These are phyloP conservation scores for Aurelia sp. DNA, from an alignment of 30 jellyfish, hydroid and myxozoan species.

Conservation along the genomic window DNA sequence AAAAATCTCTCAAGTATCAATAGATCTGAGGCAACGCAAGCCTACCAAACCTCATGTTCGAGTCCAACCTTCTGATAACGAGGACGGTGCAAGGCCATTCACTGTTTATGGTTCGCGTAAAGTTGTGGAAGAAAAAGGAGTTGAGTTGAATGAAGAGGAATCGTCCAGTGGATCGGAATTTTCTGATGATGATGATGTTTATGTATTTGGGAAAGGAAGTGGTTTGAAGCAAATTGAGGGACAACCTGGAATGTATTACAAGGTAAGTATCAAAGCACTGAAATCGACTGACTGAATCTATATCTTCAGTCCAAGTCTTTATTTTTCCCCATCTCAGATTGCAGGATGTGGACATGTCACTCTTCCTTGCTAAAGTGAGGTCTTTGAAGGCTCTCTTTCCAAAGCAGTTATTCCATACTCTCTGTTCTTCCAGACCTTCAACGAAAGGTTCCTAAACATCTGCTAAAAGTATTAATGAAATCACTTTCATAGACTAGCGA, in stretches of 20 bases:
- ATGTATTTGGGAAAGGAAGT: conserved; percentile 63
- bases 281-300: no score
- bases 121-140: conserved; percentile 85
- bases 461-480: no score
- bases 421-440: no score
- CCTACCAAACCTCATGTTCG: conserved; percentile 30
- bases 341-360: no score
- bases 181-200: conserved; percentile 75
- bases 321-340: no score
- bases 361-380: no score
- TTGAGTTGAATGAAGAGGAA: conserved; percentile 57
- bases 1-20: conserved; percentile 66
- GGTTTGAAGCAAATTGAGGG: conserved; percentile 88
- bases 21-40: conserved; percentile 80
- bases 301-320: no score
- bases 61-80: conserved; percentile 13
- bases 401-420: no score
- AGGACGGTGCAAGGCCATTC: conserved; percentile 66
- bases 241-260: conserved; percentile 91
- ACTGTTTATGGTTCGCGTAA: conserved; percentile 91
- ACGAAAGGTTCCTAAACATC: no score
- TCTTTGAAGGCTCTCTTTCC: no score
- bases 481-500: no score
- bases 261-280: conserved; percentile 48
- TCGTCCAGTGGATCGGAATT: conserved; percentile 74